Conservation (phyloP, 2,113 vertebrate species). For the Daubentonia madagascariensis region DNA sequence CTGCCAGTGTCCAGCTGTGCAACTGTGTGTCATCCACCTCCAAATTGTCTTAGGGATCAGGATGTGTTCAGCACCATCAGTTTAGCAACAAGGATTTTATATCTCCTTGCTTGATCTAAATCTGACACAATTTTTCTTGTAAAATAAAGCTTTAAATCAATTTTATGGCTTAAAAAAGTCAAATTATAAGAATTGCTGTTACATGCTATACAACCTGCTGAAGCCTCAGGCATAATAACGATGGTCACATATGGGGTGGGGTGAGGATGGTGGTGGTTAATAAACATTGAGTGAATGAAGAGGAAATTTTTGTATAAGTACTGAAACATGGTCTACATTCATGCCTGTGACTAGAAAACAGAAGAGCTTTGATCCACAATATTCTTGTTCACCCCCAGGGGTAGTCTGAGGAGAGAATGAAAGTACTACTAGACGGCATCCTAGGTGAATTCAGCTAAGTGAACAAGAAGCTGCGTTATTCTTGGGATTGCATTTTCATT, state of each 20-base stretch:
- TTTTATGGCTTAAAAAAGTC: neutral
- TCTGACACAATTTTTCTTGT: neutral
- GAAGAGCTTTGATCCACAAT: neutral
- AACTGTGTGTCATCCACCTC: neutral
- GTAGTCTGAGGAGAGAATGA: neutral
- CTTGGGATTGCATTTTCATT: neutral
- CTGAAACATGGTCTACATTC: neutral
- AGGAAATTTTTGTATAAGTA: neutral
- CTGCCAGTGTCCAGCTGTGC: fast-evolving
- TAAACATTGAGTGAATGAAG: neutral
- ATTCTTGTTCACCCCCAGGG: neutral
- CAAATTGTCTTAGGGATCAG: neutral
- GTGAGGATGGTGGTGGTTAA: neutral
- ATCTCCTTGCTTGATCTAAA: neutral
- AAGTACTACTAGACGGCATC: neutral
- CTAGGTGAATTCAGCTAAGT: neutral
- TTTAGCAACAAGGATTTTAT: neutral
- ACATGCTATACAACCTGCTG: neutral
- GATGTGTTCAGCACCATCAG: too few relatives aligned
- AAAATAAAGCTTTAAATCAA: neutral
- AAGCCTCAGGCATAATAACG: neutral
- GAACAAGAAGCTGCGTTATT: neutral
- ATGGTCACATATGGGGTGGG: fast-evolving
- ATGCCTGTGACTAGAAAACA: neutral
- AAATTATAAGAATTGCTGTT: neutral